Evolutionary conservation across 2,888 invertebrate species (phyloP).

Genomic region (Nemotelus nigrinus): DNA sequence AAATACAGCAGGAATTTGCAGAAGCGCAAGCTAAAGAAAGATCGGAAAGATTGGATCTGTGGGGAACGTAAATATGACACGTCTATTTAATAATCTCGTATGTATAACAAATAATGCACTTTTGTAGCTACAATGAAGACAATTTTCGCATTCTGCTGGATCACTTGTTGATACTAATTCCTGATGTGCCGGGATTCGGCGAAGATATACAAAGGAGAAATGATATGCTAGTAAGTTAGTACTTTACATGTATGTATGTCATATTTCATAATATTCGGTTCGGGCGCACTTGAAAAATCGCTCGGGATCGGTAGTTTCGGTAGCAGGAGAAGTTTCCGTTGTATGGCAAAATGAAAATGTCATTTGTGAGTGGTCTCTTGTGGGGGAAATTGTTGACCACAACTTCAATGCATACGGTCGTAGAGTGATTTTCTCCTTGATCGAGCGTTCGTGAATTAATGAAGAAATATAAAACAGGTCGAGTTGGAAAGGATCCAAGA

Average conservation of each 20-base stretch:
- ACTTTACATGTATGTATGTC: neutral
- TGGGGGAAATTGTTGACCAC: too few species aligned
- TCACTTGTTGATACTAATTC: neutral
- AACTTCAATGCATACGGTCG: too few species aligned
- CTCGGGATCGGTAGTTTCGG: too few species aligned
- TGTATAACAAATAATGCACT: too few species aligned
- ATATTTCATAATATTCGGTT: neutral
- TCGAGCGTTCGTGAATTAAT: too few species aligned
- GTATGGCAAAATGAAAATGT: too few species aligned
- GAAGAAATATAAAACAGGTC: too few species aligned
- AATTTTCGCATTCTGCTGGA: neutral
- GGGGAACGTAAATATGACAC: neutral
- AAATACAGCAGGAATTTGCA: neutral
- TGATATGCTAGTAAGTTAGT: neutral
- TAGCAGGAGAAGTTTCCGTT: too few species aligned
- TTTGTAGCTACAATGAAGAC: too few species aligned
- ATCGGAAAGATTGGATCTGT: neutral
- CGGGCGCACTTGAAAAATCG: neutral
- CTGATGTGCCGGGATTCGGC: neutral
- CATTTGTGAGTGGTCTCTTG: too few species aligned
- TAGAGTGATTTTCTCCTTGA: too few species aligned
- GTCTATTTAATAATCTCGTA: neutral
- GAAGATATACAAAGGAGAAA: neutral
- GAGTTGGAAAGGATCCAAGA: too few species aligned
- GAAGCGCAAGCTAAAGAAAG: neutral